These are phyloP conservation scores for Beroe ovata DNA, from an alignment of 37 sponge, comb jelly and placozoan species.

Conservation along the genomic window DNA sequence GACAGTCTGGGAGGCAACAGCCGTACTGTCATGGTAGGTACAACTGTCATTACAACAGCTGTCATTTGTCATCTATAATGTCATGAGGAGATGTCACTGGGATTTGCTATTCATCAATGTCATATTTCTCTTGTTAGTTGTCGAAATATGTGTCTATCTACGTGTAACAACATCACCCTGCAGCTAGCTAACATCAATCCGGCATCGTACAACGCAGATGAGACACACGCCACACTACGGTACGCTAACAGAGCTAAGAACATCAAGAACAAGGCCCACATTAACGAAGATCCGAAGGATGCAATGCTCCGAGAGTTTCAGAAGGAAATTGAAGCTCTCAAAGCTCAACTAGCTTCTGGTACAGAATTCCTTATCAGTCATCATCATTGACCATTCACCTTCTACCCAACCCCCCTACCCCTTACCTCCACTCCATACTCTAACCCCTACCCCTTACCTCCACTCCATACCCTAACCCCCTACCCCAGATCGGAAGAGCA, in stretches of 20 bases:
- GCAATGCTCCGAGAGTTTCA: conserved; percentile 98
- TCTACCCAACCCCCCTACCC: too few relatives aligned
- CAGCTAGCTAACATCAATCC: conserved; percentile 97
- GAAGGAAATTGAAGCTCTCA: conserved; percentile 89
- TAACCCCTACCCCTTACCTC: too few relatives aligned
- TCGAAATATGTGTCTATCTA: background rate
- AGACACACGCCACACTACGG: conserved; percentile 90
- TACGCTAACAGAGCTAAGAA: conserved; percentile 96
- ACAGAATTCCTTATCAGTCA: too few relatives aligned
- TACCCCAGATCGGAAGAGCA: too few relatives aligned
- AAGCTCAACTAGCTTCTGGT: conserved; percentile 78
- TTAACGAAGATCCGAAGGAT: conserved; percentile 99
- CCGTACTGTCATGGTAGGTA: conserved; percentile 94
- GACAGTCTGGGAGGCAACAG: conserved; percentile 99
- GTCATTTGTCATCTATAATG: too few relatives aligned
- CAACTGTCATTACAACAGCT: too few relatives aligned
- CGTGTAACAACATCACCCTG: background rate
- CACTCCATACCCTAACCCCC: too few relatives aligned
- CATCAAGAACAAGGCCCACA: conserved; percentile 91
- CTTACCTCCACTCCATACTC: too few relatives aligned
- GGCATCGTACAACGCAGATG: conserved; percentile 91
- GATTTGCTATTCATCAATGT: background rate
- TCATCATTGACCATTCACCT: too few relatives aligned
- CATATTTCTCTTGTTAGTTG: background rate
- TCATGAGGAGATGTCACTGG: background rate